Base-by-base conservation (phyloP, 1,140 invertebrate species). In the Platyura marginata region DNA sequence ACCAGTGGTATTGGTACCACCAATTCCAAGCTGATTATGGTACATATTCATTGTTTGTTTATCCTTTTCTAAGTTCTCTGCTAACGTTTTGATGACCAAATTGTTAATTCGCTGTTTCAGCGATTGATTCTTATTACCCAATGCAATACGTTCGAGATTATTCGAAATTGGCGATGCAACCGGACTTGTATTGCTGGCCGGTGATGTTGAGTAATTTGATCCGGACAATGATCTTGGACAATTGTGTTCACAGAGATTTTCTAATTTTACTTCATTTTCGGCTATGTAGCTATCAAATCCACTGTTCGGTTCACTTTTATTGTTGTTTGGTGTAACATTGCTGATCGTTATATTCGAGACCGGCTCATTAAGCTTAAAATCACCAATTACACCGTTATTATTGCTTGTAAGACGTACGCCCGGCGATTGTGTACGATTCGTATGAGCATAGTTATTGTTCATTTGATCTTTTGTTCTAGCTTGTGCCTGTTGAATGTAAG, bases 41-140 rank as follows among this genome's bases (percentile, higher is more conserved):
- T 15, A n/a, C 15, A 23, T 34, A 13, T 72, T 62, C 43, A 76
- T 49, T 47, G 53, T 66, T 47, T 64, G 59, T 33, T 78, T 72
- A 57, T 90, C 86, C 52, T 80, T 75, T 36, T 88, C 85, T 44
- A 83, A 81, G 57, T 93, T 93, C 51, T 92, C 85, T 19, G 86
- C 86, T 29, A 93, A 62, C 32, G 85, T 89, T 56, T 88, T 86
- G 57, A 89, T 79, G 1, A 92, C 77, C 50, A 90, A 71, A 41
- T 73, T 83, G 59, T 88, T 90, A 25, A 92, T 81, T 52, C 86
- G 69, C 51, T 90, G 84, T 55, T 89, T 90, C 1, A 90, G 60
- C 1, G 75, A 77, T 65, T 87, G 81, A 54, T 75, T 75, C 11
- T 62, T 65, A 51, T 69, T 67, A 39, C 40, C 13, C 5, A 16